Evolutionary conservation across 2,888 invertebrate genomes (phyloP).

Genomic region (Thecophora atra): DNA sequence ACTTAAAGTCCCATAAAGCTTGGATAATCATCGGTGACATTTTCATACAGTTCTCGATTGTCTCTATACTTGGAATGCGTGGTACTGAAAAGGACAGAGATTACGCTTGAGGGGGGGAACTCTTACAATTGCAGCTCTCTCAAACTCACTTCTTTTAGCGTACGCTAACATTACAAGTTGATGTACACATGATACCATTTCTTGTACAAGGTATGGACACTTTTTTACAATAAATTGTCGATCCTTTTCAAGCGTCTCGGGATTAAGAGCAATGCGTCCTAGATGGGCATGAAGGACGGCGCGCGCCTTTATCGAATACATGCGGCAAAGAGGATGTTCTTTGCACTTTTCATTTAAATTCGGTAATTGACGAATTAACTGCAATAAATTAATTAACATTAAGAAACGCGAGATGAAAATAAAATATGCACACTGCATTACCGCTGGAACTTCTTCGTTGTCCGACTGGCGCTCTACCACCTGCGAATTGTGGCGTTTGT

Average conservation of each 20-base stretch:
- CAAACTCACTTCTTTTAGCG: conserved; percentile 72
- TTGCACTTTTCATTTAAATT: conserved; percentile 96
- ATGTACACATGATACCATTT: conserved; percentile 96
- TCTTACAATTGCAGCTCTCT: background rate
- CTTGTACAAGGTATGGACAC: conserved; percentile 94
- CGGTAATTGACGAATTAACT: conserved; percentile 90
- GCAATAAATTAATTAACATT: conserved; percentile 49
- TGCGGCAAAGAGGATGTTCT: conserved; percentile 90
- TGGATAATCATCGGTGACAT: conserved; percentile 97
- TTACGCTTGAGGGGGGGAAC: conserved; percentile 41
- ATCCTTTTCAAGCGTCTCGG: conserved; percentile 84
- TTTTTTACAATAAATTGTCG: conserved; percentile 85
- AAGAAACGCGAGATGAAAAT: background rate
- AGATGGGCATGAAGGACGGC: conserved; percentile 96
- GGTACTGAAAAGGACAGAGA: conserved; percentile 72
- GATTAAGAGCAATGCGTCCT: conserved; percentile 81
- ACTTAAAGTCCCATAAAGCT: conserved; percentile 94
- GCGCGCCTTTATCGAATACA: conserved; percentile 92
- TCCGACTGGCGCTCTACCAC: conserved; percentile 92
- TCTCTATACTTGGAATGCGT: conserved; percentile 86
- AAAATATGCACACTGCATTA: conserved; percentile 62
- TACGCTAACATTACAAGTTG: conserved; percentile 92
- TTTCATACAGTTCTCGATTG: conserved; percentile 98
- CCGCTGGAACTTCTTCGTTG: conserved; percentile 91
- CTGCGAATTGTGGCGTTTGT: conserved; percentile 92